Conservation (phyloP, 1,140 invertebrate species). For the Procambarus virginalis region DNA sequence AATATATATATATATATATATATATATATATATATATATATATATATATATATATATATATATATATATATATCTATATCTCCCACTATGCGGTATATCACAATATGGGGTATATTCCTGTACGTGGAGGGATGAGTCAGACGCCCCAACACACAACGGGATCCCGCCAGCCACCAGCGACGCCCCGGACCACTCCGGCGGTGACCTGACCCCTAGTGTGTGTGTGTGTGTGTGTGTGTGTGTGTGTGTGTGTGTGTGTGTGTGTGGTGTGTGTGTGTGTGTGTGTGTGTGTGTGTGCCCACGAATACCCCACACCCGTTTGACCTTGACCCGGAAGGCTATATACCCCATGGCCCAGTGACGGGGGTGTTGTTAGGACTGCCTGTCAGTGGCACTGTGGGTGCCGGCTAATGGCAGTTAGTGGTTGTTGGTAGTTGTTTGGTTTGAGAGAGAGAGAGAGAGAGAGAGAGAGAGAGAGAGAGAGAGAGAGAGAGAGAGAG, state of each 20-base stretch:
- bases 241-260: conserved; percentile 3
- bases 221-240: not conserved
- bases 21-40: conserved; percentile 35
- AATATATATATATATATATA: no score
- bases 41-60: conserved; percentile 45
- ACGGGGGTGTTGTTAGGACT: not conserved
- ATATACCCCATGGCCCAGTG: not conserved
- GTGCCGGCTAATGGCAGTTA: no score
- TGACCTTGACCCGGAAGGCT: conserved; percentile 9
- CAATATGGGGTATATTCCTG: no score
- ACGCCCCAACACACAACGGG: no score
- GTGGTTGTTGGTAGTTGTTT: no score
- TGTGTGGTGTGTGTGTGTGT: no score
- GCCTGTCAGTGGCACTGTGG: not conserved
- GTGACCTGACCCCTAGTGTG: not conserved
- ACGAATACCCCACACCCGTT: not conserved
- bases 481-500: no score
- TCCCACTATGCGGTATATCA: no score
- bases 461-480: no score
- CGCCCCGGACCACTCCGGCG: not conserved
- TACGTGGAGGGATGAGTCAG: no score
- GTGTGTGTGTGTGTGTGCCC: not conserved
- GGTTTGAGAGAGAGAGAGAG: no score
- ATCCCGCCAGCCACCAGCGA: not conserved
- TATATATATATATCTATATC: conserved; percentile 37